Evolutionary conservation across 2,888 invertebrate genomes (phyloP), one percentile per base, ranked within the genome.

Genomic region (Cephus pulcher): DNA sequence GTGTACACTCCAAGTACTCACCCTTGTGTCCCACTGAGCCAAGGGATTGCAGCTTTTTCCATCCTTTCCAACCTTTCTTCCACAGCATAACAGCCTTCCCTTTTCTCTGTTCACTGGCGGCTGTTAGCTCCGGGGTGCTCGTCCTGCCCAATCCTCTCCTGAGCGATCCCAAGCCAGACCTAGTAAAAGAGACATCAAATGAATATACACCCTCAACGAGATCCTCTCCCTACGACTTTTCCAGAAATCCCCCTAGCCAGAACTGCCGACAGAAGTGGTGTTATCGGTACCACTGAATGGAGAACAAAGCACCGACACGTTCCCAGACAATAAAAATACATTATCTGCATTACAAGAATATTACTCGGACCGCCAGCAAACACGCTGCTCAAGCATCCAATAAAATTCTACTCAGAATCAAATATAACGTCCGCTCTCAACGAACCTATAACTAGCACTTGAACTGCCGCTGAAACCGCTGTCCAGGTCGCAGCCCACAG

Each of bases 381-480:
- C 30, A 34, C 34, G 34, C 30, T 15, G 30, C 11, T 11, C 11
- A 33, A 73, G 34, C 4, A 75, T 32, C 33, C 33, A 32, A 3
- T 34, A 69, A 69, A 75, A 34, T 34, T 69, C 4, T 69, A 75
- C 34, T 6, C 12, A 75, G 30, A 30, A 69, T n/a, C 23, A 71
- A 30, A n/a, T 12, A 34, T 56, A 56, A 23, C 56, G 15, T 6
- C 9, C 9, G 56, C 23, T 23, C 23, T 56, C 9, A 74, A 79
- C 79, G 34, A 82, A 90, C 91, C 91, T 90, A 91, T 96, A 96
- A 92, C 96, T 96, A 84, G 96, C 96, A 91, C 96, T 96, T 89
- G 96, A 96, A 92, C 96, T 96, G 86, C 96, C 96, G 92, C 96
- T 96, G 91, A 96, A 96, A 76, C 96, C 96, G 91, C 96, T 96